Conservation (phyloP, 2,113 vertebrate genomes). For the Pao palembangensis region DNA sequence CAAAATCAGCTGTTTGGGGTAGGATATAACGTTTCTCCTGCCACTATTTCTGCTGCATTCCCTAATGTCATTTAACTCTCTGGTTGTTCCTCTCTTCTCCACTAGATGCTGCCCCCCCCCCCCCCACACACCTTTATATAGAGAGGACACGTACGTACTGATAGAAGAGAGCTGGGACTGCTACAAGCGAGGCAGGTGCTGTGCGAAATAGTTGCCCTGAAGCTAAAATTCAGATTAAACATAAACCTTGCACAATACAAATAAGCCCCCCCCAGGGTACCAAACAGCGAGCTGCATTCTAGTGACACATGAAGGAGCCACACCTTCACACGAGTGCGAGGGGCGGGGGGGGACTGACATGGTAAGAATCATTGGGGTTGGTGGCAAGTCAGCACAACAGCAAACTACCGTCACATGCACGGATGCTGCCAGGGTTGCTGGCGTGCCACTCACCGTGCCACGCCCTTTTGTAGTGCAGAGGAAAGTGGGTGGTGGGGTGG, state of each 20-base stretch:
- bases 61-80: conserved; percentile 71
- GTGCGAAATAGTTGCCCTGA: conserved; percentile 69
- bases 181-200: conserved; percentile 68
- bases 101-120: background rate
- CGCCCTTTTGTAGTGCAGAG: conserved; percentile 47
- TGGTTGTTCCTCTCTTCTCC: conserved; percentile 14
- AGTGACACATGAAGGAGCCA: conserved; percentile 60
- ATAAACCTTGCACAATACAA: conserved; percentile 77
- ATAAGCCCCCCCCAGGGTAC: conserved; percentile 79
- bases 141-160: conserved; percentile 51
- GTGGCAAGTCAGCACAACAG: conserved; percentile 48
- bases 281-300: conserved; percentile 71
- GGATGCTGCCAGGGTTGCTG: conserved; percentile 43
- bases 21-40: conserved; percentile 64
- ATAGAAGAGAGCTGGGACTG: conserved; percentile 66
- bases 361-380: conserved; percentile 40
- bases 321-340: conserved; percentile 37
- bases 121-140: conserved; percentile 38
- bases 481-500: conserved; percentile 63
- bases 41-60: conserved; percentile 72
- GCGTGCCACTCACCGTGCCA: conserved; percentile 53
- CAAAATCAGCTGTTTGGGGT: conserved; percentile 70
- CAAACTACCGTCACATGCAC: conserved; percentile 8
- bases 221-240: conserved; percentile 83
- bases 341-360: conserved; percentile 12